phyloP scores from a whole-genome alignment of 2,888 invertebrate species.

The Alentia gelatinosa region DNA sequence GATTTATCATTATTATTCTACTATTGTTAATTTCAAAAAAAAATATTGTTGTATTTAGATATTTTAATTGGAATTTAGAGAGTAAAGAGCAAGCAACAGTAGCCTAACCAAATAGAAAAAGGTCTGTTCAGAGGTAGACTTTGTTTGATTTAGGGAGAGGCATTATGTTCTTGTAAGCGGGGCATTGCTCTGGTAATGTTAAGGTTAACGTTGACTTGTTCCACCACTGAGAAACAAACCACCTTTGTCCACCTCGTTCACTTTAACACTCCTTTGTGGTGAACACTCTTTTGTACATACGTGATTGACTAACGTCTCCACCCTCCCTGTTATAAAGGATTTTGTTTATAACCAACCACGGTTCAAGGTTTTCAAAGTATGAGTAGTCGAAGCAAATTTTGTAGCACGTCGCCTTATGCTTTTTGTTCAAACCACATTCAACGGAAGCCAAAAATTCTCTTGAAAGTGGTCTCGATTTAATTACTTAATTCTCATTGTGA shows the following conservation, averaged over 20 bases:
- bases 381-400: constrained; percentile 19
- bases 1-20: not conserved
- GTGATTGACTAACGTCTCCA: constrained; percentile 25
- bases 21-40: not conserved
- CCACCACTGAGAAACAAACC: not conserved
- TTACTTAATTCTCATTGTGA: not conserved
- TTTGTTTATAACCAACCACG: not conserved
- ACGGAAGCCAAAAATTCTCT: not conserved
- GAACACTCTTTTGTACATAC: constrained; percentile 19
- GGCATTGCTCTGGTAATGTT: not conserved
- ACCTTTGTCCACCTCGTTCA: constrained; percentile 28
- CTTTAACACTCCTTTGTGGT: constrained; percentile 27
- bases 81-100: constrained; percentile 10
- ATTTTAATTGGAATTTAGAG: not conserved
- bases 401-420: constrained; percentile 24
- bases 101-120: not conserved
- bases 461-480: constrained; percentile 12
- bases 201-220: not conserved
- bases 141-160: not conserved
- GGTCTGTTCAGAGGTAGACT: not conserved
- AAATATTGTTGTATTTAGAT: not conserved
- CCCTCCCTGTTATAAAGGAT: constrained; percentile 19
- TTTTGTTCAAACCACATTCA: constrained; percentile 15
- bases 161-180: constrained; percentile 30
- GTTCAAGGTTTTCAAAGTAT: not conserved